Base-by-base conservation (phyloP, 64 coral and sea anemone species). In the Anthopleura sola region DNA sequence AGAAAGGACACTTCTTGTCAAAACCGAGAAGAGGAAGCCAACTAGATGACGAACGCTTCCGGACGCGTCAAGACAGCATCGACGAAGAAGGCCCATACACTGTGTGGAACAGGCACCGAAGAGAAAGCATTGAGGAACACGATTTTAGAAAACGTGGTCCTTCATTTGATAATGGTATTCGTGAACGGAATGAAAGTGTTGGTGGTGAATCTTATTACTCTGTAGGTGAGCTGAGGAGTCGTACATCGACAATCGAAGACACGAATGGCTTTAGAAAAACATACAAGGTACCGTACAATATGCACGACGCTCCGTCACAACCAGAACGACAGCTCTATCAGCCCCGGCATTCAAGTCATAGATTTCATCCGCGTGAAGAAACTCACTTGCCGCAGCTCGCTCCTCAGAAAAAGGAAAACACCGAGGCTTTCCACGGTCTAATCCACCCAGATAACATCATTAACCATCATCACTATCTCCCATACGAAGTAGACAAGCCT, bases 391-490 rank as follows among this genome's bases (percentile, higher is more conserved):
- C 82, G 18, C 26, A 83, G 32, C 82, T 83, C 10, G 18, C 50
- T 9, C 48, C 36, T 15, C 20, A 56, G 2, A 56, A 56, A 17
- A 21, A 50, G 28, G 86, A 84, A 29, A 49, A 24, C 23, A 39
- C 18, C 6, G 66, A 85, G 26, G 94, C 75, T 0, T 96, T 92
- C 48, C 55, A 33, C 26, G 87, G 83, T 0, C 50, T 96, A 32
- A 56, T 92, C 12, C 94, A 96, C 83, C 94, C 94, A 14, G 90
- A 96, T 77, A 96, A 96, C 55, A 79, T 96, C 4, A 89, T 92
- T 9, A 92, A 96, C 49, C 94, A 96, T 48, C 94, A 96, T 47
- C 90, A 96, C 74, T 96, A 88, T 54, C 87, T 96, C 9, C 94
- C 94, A 37, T 86, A 90, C 20, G 94, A 96, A 76, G 94, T 87